Conservation (phyloP, 1,140 invertebrate species). For the Eulimnadia texana region DNA sequence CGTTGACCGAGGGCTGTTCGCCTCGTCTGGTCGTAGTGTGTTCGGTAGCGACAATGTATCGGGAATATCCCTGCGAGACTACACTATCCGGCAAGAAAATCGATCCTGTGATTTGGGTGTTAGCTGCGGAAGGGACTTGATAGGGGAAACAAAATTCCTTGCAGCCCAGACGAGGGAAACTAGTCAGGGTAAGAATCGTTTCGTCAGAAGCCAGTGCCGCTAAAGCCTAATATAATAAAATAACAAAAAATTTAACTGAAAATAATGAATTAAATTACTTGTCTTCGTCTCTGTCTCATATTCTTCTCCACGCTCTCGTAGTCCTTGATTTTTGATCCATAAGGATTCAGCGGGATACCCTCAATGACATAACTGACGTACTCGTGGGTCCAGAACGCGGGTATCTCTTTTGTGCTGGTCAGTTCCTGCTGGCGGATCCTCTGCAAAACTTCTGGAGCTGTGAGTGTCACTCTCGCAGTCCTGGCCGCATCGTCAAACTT, state of each 20-base stretch:
- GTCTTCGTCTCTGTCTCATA: constrained; percentile 78
- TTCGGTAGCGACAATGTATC: constrained; percentile 83
- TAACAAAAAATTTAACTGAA: background rate
- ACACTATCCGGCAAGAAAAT: constrained; percentile 91
- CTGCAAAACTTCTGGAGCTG: constrained; percentile 61
- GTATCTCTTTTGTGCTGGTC: constrained; percentile 44
- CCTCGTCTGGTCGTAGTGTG: constrained; percentile 84
- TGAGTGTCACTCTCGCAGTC: constrained; percentile 64
- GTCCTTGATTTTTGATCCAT: constrained; percentile 79
- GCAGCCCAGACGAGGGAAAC: constrained; percentile 57
- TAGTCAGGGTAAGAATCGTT: background rate
- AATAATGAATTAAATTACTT: constrained; percentile 79
- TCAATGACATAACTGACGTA: constrained; percentile 98
- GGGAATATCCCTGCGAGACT: constrained; percentile 83
- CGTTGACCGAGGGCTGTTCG: constrained; percentile 89
- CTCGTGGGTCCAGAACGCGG: constrained; percentile 95
- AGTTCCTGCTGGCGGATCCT: constrained; percentile 57
- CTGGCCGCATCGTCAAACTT: constrained; percentile 83
- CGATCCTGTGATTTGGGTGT: constrained; percentile 59
- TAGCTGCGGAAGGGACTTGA: constrained; percentile 40
- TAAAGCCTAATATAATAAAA: background rate
- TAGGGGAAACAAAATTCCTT: constrained; percentile 71
- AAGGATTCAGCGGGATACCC: constrained; percentile 94
- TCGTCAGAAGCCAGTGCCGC: constrained; percentile 19
- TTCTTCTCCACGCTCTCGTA: constrained; percentile 97